Evolutionary conservation across 2,888 invertebrate genomes (phyloP), one percentile per base, ranked within the genome.

Genomic region (Cybosia mesomella): DNA sequence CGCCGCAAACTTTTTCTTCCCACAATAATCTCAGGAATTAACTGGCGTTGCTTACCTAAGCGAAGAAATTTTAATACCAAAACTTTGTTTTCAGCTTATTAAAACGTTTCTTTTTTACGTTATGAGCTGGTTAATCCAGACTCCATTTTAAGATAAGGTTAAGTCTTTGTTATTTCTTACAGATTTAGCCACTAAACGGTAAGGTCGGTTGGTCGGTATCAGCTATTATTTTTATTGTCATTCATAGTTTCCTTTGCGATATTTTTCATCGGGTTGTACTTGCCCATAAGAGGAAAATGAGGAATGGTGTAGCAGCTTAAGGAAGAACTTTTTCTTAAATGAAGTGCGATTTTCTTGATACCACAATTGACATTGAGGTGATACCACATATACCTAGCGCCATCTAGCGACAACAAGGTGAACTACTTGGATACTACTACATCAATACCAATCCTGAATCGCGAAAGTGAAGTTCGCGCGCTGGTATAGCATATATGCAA

Each of bases 41-140:
- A 87, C 87, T 83, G 79, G 80, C 81, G 82, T 83, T 84, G 80
- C 81, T 84, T 78, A n/a, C n/a, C n/a, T n/a, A 77, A 77, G 81
- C 80, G 82, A 80, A 82, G 83, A 85, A 87, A 83, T 84, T 88
- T 87, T 83, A 87, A 85, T 85, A 84, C 82, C 75, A 64, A 83
- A 87, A 88, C 85, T 88, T 89, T 85, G 81, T 83, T 85, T 85
- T 81, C 79, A 85, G 84, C 83, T 87, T 87, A 87, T 86, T 87
- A 86, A 85, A 86, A 84, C 76, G 76, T 74, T 75, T 73, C 72
- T 80, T 74, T 22, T 84, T 83, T 83, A 67, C 73, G 68, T 73
- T 32, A 73, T 73, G 75, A 77, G 74, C 70, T 78, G 80, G 82
- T 81, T 80, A 78, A 81, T 79, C 76, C 71, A 75, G 74, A 76